phyloP scores from a whole-genome alignment of 2,888 invertebrate genomes.

The Chaetogeoica ovagalla region DNA sequence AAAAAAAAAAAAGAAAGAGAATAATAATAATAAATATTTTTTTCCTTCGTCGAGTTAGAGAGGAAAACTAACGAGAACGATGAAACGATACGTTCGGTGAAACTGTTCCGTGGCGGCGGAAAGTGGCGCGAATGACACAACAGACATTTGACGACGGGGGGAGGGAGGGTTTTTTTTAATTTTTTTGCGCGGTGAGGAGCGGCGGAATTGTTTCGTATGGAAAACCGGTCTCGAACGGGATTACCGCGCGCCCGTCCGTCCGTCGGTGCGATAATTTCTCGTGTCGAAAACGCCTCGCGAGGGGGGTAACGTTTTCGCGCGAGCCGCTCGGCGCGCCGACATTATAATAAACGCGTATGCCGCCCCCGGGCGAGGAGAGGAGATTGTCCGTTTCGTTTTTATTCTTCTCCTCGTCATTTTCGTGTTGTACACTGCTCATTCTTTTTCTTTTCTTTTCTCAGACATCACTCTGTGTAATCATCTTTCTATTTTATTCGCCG shows the following conservation, averaged over 20 bases:
- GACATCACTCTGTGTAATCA: no score
- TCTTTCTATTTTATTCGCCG: no score
- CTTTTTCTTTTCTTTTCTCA: no score
- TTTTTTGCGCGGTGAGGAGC: not conserved
- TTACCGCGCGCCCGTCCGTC: not conserved
- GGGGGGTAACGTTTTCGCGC: no score
- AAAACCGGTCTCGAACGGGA: conserved; percentile 46
- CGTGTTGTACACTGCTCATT: no score
- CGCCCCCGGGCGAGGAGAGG: no score
- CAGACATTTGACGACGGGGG: no score
- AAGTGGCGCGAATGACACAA: not conserved
- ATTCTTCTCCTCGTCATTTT: no score
- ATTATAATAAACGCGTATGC: no score
- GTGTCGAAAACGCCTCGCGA: not conserved
- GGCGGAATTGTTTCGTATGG: conserved; percentile 38
- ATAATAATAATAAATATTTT: not conserved
- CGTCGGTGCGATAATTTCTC: conserved; percentile 4
- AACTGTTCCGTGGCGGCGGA: not conserved
- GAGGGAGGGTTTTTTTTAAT: no score
- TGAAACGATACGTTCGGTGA: conserved; percentile 16
- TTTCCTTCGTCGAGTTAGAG: not conserved
- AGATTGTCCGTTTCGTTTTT: no score
- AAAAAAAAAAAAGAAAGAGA: not conserved
- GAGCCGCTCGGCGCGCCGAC: no score
- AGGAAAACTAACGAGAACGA: conserved; percentile 6